A percentile compares a stretch with the other conserved stretches of the same genome.
These are phyloP conservation scores for Delia radicum DNA, from an alignment of 1,140 invertebrate genomes.

Conservation along the genomic window DNA sequence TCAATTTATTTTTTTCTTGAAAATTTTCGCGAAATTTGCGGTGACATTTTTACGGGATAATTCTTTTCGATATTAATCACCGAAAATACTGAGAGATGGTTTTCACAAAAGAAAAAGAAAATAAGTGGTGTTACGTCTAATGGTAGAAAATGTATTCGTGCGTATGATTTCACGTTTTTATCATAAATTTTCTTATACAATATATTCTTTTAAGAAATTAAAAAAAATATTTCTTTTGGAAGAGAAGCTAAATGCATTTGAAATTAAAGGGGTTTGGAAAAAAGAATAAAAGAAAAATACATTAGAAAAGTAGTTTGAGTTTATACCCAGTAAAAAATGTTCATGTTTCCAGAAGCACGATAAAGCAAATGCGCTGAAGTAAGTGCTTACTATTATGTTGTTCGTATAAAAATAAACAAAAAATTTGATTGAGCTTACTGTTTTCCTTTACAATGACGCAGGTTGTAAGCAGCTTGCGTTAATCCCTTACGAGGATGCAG, in stretches of 20 bases:
- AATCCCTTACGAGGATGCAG: too few species aligned
- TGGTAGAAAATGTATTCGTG: neutral
- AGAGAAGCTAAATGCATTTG: neutral
- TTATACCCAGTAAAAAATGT: too few species aligned
- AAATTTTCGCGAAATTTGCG: neutral
- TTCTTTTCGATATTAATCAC: neutral
- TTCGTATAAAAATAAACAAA: too few species aligned
- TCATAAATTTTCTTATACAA: neutral
- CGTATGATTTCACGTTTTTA: neutral
- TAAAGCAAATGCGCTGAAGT: too few species aligned
- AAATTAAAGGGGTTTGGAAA: neutral
- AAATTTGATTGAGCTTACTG: too few species aligned
- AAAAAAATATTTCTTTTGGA: neutral
- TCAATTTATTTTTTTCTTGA: neutral
- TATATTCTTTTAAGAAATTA: neutral
- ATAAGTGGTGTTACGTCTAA: neutral
- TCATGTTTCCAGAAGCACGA: too few species aligned
- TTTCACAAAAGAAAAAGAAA: neutral
- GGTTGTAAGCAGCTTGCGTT: too few species aligned
- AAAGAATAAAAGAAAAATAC: neutral
- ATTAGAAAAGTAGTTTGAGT: neutral
- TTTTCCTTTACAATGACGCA: too few species aligned
- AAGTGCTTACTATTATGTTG: too few species aligned
- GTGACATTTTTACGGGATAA: slow-evolving; percentile 1
- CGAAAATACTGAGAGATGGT: neutral